Evolutionary conservation across 2,113 vertebrate species (phyloP), one percentile per base, ranked within the genome.

Genomic region (Thunnus thynnus): DNA sequence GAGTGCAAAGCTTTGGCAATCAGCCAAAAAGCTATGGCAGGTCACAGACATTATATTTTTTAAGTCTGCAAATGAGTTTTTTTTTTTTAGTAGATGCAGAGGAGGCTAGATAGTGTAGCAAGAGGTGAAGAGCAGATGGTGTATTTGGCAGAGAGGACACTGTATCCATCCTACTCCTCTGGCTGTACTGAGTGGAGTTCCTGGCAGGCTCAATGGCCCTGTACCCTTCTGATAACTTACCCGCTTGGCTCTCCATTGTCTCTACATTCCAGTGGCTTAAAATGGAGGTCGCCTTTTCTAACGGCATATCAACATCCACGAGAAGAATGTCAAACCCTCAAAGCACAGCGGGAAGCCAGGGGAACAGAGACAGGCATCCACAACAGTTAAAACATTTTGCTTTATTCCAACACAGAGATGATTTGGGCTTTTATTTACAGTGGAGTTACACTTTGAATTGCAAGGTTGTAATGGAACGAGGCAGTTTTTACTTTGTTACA

Each of bases 211-310:
- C 17, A 3, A 0, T 61, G 80, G 75, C 80, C 68, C 80, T 82
- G 69, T 84, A 67, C 70, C 72, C 87, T 73, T 72, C 74, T 84
- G 83, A 89, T 88, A 79, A 86, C 88, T 92, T 85, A 48, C 71
- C 80, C 74, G 46, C 89, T 88, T 83, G 80, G 76, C 81, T 60
- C 48, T 82, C 66, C 41, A 80, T 92, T 89, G 85, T 92, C 85
- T 84, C 79, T 78, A 62, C 76, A 87, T 93, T 88, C 85, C 86
- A 80, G 48, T 57, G 71, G 88, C 64, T 84, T 88, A 76, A 89
- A 80, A 83, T 85, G 36, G 78, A 86, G 70, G 62, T 66, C 22
- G 69, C 64, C 65, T 73, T 86, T 82, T 65, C 17, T 36, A 71
- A 78, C 41, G 16, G 36, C 57, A 60, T 78, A 78, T 79, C 72